Percentiles rank a stretch among this genome's conserved stretches.
phyloP scores from a whole-genome alignment of 2,797 vertebrate genomes.

The Cossypha polioptera region DNA sequence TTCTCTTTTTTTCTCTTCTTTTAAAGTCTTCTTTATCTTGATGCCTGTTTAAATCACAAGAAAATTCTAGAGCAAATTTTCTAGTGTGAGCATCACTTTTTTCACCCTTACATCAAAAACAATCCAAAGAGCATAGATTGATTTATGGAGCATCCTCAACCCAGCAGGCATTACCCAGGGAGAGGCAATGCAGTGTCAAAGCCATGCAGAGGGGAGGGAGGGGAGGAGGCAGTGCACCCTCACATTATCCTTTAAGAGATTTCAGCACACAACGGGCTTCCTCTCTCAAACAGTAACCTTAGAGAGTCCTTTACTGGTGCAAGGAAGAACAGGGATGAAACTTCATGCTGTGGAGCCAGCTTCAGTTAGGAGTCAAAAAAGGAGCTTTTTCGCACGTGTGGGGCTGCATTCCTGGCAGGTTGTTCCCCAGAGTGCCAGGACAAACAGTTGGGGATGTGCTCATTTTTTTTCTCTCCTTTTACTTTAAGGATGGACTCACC shows the following conservation, averaged over 20 bases:
- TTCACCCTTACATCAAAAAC: neutral
- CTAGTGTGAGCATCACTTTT: neutral
- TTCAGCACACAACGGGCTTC: neutral
- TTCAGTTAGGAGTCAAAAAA: neutral
- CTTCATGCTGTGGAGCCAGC: neutral
- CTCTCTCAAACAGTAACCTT: neutral
- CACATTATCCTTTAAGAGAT: neutral
- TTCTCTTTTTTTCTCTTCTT: neutral
- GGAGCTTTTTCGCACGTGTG: neutral
- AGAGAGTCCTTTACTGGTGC: neutral
- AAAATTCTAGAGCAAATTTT: neutral
- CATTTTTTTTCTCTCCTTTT: neutral
- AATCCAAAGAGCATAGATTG: neutral
- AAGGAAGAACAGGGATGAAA: neutral
- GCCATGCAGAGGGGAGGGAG: neutral
- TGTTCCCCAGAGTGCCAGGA: neutral
- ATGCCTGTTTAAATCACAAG: neutral
- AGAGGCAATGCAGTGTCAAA: neutral
- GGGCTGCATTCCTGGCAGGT: neutral
- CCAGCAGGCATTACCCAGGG: neutral
- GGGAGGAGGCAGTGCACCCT: neutral
- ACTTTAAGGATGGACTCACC: conserved; percentile 91
- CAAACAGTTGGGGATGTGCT: neutral
- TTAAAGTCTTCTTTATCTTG: neutral
- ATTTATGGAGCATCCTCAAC: neutral